Conservation (phyloP, 2,113 vertebrate species). For the Apistogramma diplotaenia region DNA sequence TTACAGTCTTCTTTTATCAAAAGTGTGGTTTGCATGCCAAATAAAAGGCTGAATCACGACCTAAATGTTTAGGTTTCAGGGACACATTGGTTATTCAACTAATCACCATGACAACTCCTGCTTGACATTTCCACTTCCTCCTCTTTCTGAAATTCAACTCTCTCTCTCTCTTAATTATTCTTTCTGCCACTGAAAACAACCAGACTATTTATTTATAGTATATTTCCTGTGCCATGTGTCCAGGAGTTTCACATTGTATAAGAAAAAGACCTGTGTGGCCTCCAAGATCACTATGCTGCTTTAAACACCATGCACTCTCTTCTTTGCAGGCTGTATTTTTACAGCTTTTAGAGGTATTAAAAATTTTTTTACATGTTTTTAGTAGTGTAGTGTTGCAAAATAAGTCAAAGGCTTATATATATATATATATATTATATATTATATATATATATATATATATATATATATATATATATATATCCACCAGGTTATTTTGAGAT, state of each 20-base stretch:
- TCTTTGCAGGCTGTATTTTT: not conserved
- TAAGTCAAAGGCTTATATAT: no score
- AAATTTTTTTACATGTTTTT: not conserved
- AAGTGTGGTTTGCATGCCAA: constrained; percentile 5
- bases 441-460: not conserved
- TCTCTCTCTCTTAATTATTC: constrained; percentile 59
- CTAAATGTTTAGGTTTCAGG: constrained; percentile 66
- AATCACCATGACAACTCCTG: constrained; percentile 79
- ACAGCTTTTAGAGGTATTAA: not conserved
- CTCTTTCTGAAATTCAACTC: constrained; percentile 52
- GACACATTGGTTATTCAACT: constrained; percentile 72
- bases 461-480: not conserved
- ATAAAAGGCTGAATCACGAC: constrained; percentile 48
- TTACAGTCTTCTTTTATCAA: constrained; percentile 45
- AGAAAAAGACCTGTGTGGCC: constrained; percentile 17
- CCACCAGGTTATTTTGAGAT: not conserved
- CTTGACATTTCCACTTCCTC: constrained; percentile 62
- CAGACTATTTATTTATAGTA: constrained; percentile 23
- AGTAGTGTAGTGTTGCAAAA: not conserved
- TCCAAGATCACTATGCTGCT: not conserved
- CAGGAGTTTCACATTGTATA: constrained; percentile 13
- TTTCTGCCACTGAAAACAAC: constrained; percentile 33
- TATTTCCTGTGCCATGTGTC: constrained; percentile 25
- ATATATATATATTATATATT: no score
- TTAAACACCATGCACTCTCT: not conserved